A percentile compares a stretch with the other conserved stretches of the same genome.
Conservation (phyloP, 2,888 invertebrate species). For the Acronicta alni region DNA sequence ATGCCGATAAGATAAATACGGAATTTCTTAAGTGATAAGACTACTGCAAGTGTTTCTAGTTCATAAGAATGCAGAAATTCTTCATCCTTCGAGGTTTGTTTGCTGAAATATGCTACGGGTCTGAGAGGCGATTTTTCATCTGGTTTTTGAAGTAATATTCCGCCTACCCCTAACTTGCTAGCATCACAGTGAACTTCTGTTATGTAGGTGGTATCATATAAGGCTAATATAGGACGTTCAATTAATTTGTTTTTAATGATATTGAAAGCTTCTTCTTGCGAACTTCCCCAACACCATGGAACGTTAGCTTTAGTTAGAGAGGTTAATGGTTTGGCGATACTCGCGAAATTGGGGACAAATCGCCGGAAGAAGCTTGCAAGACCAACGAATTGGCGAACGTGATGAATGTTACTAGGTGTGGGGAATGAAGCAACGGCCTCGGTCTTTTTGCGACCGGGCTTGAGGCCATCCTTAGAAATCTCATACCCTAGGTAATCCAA, state of each 20-base stretch:
- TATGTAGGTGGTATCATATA: constrained; percentile 10
- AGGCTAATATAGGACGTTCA: constrained; percentile 7
- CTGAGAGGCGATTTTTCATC: constrained; percentile 5
- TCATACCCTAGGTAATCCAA: constrained; percentile 22
- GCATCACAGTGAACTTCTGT: constrained; percentile 50
- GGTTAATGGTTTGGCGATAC: constrained; percentile 13
- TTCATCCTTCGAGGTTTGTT: constrained; percentile 41
- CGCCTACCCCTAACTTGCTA: constrained; percentile 39
- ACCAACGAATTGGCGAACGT: constrained; percentile 21
- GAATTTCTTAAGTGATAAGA: constrained; percentile 33
- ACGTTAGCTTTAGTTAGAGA: constrained; percentile 15
- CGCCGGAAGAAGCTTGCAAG: constrained; percentile 18
- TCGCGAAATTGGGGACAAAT: constrained; percentile 20
- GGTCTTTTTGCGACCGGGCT: constrained; percentile 3
- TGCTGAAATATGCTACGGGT: constrained; percentile 42
- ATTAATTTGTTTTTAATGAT: constrained; percentile 2
- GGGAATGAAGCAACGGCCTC: constrained; percentile 11
- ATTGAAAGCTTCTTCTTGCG: constrained; percentile 9
- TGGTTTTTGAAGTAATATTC: constrained; percentile 34
- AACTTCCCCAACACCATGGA: constrained; percentile 13
- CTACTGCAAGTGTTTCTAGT: constrained; percentile 43
- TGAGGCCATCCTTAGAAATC: constrained; percentile 2
- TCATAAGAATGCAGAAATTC: constrained; percentile 42
- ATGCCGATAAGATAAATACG: constrained; percentile 34
- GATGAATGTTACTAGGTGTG: constrained; percentile 5